Base-by-base conservation (phyloP, 2,888 invertebrate genomes). In the Aproaerema taeniolella region DNA sequence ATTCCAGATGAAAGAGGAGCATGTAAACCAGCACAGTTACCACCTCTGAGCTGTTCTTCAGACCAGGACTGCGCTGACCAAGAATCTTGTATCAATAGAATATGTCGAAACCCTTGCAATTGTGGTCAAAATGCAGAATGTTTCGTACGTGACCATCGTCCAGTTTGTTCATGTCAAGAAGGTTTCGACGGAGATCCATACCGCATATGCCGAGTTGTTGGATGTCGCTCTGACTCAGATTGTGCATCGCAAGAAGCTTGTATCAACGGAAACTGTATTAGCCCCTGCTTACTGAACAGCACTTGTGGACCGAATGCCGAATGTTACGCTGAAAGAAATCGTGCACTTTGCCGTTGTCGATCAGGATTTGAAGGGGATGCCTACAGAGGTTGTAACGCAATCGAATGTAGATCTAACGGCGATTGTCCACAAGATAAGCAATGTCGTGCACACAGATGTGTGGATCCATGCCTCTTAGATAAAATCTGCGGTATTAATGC, bases 161-260 rank as follows among this genome's bases (percentile, higher is more conserved):
- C 96, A 1, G 91, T 94, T 25, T 97, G 97, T 69, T 93, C 94
- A 2, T 97, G 97, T 67, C 89, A 90, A 55, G 90, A 92, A 57
- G 95, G 95, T 20, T 95, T 89, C 63, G 94, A 95, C 63, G 97
- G 97, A 31, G 93, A 96, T 77, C 95, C 97, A 2, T 93, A 95
- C 63, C 89, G 92, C 20, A 89, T 89, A 34, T 97, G 97, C 66
- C 90, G 91, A 56, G 88, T 92, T 13, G 91, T 95, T 24, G 96
- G 96, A 28, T 97, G 96, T 66, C 90, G 92, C 45, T 89, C 91
- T 5, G 92, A 96, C 64, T 91, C 93, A 1, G 95, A 96, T 67
- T 97, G 97, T 66, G 92, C 92, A 50, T 90, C 92, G 2, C 91
- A 92, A 51, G 92, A 94, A 68, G 93, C 94, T 38, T 97, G 97